These are phyloP conservation scores for Chrysocyon brachyurus DNA, from an alignment of 2,797 vertebrate species.

Conservation along the genomic window DNA sequence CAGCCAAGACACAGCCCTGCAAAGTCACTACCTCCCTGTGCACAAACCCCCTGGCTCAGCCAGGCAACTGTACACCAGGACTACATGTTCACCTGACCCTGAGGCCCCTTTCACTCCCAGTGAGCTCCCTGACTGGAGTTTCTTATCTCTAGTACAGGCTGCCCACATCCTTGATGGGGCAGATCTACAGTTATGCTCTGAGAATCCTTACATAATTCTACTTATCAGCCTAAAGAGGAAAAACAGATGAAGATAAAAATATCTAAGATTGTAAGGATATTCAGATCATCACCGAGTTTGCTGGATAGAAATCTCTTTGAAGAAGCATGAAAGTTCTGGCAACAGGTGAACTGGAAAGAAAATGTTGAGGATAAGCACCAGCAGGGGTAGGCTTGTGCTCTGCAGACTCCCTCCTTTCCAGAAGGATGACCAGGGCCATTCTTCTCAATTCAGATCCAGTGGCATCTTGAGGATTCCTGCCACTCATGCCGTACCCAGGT, in stretches of 20 bases:
- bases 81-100: too few relatives aligned
- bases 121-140: too few relatives aligned
- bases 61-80: too few relatives aligned
- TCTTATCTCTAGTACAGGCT: background rate
- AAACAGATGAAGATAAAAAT: too few relatives aligned
- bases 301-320: background rate
- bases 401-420: background rate
- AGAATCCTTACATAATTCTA: too few relatives aligned
- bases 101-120: too few relatives aligned
- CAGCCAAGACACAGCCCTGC: conserved; percentile 64
- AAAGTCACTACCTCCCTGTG: background rate
- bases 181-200: fast-evolving
- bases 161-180: fast-evolving
- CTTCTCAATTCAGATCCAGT: fast-evolving
- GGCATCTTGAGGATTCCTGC: background rate
- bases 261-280: background rate
- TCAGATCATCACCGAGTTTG: background rate
- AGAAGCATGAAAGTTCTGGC: background rate
- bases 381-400: fast-evolving
- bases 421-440: background rate
- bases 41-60: background rate
- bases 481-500: background rate
- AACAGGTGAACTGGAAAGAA: background rate
- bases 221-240: too few relatives aligned
- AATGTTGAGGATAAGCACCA: fast-evolving